A percentile compares a stretch with the other conserved stretches of the same genome.
phyloP scores from a whole-genome alignment of 2,797 vertebrate genomes.

The Siniperca scherzeri region DNA sequence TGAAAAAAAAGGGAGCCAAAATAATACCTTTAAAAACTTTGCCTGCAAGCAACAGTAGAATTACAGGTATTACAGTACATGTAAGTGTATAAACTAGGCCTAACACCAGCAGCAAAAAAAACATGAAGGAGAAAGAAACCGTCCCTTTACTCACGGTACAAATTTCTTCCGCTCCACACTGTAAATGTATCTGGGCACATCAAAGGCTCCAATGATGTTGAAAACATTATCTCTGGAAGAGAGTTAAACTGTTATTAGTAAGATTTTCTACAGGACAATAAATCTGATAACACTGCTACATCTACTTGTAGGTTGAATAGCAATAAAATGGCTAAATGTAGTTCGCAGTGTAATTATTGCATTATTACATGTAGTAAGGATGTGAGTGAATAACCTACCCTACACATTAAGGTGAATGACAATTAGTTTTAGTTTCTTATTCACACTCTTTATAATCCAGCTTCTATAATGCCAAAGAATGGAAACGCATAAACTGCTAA shows the following conservation, averaged over 20 bases:
- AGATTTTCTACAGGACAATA: background rate
- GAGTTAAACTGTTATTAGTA: background rate
- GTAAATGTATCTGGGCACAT: slow-evolving; percentile 94
- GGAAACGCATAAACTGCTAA: background rate
- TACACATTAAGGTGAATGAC: background rate
- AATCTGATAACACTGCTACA: background rate
- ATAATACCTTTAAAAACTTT: background rate
- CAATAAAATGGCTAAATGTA: background rate
- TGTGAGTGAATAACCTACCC: background rate
- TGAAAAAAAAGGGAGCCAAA: slow-evolving; percentile 64
- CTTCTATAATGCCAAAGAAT: background rate
- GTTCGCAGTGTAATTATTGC: background rate
- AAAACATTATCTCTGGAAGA: slow-evolving; percentile 93
- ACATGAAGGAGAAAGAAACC: background rate
- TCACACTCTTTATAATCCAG: background rate
- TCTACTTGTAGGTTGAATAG: background rate
- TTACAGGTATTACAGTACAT: background rate
- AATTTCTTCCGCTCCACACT: slow-evolving; percentile 96
- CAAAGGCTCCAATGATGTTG: slow-evolving; percentile 97
- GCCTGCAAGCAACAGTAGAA: background rate
- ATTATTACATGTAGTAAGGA: background rate
- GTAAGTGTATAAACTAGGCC: background rate
- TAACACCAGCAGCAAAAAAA: background rate
- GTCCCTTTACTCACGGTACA: slow-evolving; percentile 90
- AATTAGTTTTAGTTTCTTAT: background rate